These are phyloP conservation scores for Aproaerema taeniolella DNA, from an alignment of 2,888 invertebrate species.

Conservation along the genomic window DNA sequence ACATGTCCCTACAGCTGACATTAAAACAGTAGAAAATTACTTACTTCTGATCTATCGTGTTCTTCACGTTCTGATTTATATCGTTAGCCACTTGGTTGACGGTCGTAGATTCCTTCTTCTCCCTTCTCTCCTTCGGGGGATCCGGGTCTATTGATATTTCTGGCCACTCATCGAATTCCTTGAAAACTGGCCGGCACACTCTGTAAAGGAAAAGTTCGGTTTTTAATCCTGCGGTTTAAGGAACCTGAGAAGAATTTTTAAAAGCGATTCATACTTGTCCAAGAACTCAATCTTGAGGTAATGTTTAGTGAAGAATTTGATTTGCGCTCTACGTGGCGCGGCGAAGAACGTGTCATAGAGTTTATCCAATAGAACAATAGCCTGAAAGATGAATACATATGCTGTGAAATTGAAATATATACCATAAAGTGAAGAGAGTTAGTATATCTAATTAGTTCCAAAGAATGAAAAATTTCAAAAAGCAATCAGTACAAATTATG, in stretches of 20 bases:
- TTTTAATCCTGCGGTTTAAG: not conserved
- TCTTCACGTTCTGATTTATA: constrained; percentile 31
- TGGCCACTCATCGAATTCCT: constrained; percentile 81
- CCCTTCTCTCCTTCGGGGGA: constrained; percentile 51
- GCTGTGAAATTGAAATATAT: constrained; percentile 43
- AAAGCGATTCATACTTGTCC: constrained; percentile 72
- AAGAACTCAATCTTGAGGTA: constrained; percentile 85
- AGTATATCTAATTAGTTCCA: no score
- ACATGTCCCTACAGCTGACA: not conserved
- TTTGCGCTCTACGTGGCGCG: constrained; percentile 74
- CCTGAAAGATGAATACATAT: constrained; percentile 75
- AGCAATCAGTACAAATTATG: not conserved
- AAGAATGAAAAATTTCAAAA: not conserved
- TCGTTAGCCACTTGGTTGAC: constrained; percentile 31
- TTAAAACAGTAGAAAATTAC: no score
- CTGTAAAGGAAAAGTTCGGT: constrained; percentile 37
- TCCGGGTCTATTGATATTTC: constrained; percentile 66
- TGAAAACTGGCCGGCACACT: constrained; percentile 78
- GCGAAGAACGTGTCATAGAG: constrained; percentile 77
- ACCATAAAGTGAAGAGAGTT: constrained; percentile 12
- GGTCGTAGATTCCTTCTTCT: constrained; percentile 41
- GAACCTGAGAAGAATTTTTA: not conserved
- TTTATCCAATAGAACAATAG: constrained; percentile 81
- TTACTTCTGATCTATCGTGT: constrained; percentile 47
- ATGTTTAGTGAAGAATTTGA: constrained; percentile 80